Base-by-base conservation (phyloP, 1,140 invertebrate genomes). In the Scaptomyza pallida region DNA sequence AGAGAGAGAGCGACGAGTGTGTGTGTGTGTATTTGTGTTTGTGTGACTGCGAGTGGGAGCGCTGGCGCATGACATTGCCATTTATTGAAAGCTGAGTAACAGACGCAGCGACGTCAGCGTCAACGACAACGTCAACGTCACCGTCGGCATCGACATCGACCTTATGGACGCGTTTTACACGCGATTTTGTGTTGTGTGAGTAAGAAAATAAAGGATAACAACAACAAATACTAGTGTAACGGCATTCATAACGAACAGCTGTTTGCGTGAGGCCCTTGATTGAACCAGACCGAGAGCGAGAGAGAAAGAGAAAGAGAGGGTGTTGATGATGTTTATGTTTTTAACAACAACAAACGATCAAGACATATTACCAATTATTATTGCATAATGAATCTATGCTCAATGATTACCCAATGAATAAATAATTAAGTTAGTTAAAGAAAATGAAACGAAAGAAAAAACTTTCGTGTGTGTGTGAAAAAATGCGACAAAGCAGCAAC, bases 21-120 rank as follows among this genome's bases (percentile, higher is more conserved):
- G 12, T 30, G 9, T n/a, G 5, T 59, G 30, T 70, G 13, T 45
- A n/a, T n/a, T n/a, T n/a, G n/a, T n/a, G n/a, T n/a, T n/a, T n/a
- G n/a, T n/a, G n/a, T n/a, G 41, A 47, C 30, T 60, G 44, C 43
- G 17, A 40, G 48, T 51, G 45, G 37, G 69, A 56, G 81, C 73
- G 81, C 73, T 81, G 69, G 77, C 81, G 82, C 82, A 85, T 85
- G 81, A 85, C 81, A 85, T 86, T 85, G 81, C 81, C 81, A 85
- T 85, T 85, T 85, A 86, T 85, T 85, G 77, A 86, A 82, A 81
- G 75, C 73, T 77, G 61, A 83, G 67, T 67, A 69, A 50, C 44
- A 59, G 47, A 54, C 56, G 17, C 59, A 71, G 41, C 30, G 33
- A 54, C 33, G 54, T 21, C 17, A 44, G 40, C 51, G 50, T 21